Evolutionary conservation across 1,140 invertebrate genomes (phyloP), one percentile per base, ranked within the genome.

Genomic region (Papilio polytes): DNA sequence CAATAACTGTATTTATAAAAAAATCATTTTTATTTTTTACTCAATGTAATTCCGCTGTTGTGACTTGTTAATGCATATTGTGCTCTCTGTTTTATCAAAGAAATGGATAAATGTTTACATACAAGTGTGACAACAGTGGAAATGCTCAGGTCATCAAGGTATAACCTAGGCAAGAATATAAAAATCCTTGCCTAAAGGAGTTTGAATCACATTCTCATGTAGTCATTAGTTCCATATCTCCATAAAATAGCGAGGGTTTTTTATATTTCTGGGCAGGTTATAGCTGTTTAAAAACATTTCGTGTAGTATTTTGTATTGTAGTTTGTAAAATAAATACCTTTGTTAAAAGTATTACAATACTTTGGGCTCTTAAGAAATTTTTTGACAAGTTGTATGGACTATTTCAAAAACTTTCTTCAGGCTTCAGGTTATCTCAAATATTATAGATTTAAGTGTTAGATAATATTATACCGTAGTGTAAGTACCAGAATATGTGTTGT

Each of bases 341-440:
- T 70, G 63, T 70, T 66, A 66, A 20, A 63, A 26, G 63, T 70
- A 70, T 70, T 70, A 70, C 22, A 73, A 36, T 20, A 74, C 72
- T 74, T 44, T 74, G 72, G 72, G 72, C 72, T 74, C 72, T 74
- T 74, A 10, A 74, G 72, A 46, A 74, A 74, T 74, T 74, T 74
- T 74, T 74, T 74, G 72, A 74, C 72, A 74, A 74, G 72, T 74
- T 46, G 44, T 46, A 46, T 44, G n/a, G 46, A 22, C 36, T 74
- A 44, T 76, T 76, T 76, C 74, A 76, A 76, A 76, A 76, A 83
- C 73, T 89, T 86, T 89, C 86, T 89, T 85, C 85, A 84, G 87
- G 86, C 87, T 87, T 85, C 80, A 86, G 82, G 41, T 78, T 66
- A 82, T 82, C 83, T 81, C 80, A 81, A 56, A 77, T 76, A 76